Evolutionary conservation across 2,113 vertebrate species (phyloP).

Genomic region (Equus quagga): DNA sequence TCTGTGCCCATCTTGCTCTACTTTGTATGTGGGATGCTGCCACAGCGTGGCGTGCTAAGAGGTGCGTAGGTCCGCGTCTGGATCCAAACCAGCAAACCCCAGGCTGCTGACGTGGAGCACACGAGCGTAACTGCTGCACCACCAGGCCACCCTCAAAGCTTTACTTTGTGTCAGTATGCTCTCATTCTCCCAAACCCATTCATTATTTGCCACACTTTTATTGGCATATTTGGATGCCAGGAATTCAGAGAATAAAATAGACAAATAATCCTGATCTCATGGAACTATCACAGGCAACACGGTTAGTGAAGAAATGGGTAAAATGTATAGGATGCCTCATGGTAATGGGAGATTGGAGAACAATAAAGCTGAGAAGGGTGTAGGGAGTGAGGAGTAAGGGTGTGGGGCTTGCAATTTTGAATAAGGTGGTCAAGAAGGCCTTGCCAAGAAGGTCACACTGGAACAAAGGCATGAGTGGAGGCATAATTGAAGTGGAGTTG

Average conservation of each 20-base stretch:
- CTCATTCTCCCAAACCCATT: background rate
- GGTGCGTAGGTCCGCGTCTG: no score
- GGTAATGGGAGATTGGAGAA: background rate
- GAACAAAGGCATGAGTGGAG: background rate
- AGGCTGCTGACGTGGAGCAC: no score
- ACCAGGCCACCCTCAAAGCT: background rate
- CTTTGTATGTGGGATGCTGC: no score
- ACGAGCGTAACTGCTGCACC: no score
- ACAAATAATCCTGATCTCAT: background rate
- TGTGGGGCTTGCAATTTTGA: background rate
- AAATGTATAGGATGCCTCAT: background rate
- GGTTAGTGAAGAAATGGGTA: background rate
- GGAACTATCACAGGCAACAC: background rate
- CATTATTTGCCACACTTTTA: background rate
- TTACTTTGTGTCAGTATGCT: background rate
- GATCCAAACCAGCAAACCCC: no score
- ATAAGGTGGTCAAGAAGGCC: background rate
- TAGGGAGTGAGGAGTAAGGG: background rate
- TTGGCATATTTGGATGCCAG: background rate
- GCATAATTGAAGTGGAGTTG: background rate
- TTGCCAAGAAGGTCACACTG: background rate
- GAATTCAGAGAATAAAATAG: background rate
- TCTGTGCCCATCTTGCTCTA: no score
- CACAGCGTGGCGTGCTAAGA: no score
- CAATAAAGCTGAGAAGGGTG: background rate